A percentile compares a stretch with the other conserved stretches of the same genome.
phyloP scores from a whole-genome alignment of 2,113 vertebrate genomes.

The Gadus chalcogrammus region DNA sequence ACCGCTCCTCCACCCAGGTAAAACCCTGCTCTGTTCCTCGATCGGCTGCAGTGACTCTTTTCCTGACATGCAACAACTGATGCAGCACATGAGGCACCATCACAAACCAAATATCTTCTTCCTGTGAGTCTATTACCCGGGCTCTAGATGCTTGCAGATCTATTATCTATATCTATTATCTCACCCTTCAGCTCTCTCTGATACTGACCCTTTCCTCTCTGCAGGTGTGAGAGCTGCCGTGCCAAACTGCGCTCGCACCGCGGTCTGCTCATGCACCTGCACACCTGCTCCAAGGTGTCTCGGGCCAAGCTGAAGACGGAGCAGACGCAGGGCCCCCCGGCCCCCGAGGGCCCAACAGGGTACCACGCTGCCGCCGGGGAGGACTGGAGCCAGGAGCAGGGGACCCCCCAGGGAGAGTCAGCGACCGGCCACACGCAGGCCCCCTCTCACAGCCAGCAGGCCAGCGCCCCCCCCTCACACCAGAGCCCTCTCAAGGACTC shows the following conservation, averaged over 20 bases:
- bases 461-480: background rate
- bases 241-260: constrained; percentile 87
- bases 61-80: constrained; percentile 88
- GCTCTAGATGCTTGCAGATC: no score
- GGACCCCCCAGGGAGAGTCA: background rate
- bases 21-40: constrained; percentile 71
- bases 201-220: background rate
- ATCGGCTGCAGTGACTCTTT: constrained; percentile 80
- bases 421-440: constrained; percentile 1
- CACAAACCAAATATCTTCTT: constrained; percentile 95
- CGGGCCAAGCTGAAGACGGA: constrained; percentile 62
- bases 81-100: constrained; percentile 88
- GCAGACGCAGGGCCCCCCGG: background rate
- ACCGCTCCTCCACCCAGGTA: constrained; percentile 38
- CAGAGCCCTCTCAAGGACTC: background rate
- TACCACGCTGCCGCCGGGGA: background rate
- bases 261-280: constrained; percentile 91
- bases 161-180: background rate
- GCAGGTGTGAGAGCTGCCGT: constrained; percentile 90
- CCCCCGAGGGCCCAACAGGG: background rate
- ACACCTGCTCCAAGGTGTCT: constrained; percentile 86
- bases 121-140: constrained; percentile 76
- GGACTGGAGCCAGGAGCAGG: constrained; percentile 6
- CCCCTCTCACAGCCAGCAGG: background rate
- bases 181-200: no score